A percentile compares a stretch with the other conserved stretches of the same genome.
Conservation (phyloP, 2,888 invertebrate species). For the Cinara cedri region DNA sequence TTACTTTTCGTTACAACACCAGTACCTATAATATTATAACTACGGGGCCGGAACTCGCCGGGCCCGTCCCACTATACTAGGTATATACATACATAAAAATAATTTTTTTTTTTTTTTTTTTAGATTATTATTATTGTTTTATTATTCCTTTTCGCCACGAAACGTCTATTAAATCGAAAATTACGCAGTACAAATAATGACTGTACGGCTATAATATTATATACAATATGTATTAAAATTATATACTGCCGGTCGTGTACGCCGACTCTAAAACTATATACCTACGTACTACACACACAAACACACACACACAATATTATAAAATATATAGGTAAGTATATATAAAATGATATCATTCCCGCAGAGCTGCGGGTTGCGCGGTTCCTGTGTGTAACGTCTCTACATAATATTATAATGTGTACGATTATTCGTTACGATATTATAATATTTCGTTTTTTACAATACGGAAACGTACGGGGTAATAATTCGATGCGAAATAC, state of each 20-base stretch:
- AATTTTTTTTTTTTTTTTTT: conserved; percentile 46
- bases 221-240: conserved; percentile 53
- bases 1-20: no score
- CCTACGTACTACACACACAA: no score
- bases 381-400: no score
- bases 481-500: no score
- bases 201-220: not conserved
- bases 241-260: conserved; percentile 10
- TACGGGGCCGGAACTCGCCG: conserved; percentile 43
- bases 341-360: conserved; percentile 35
- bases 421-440: no score
- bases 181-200: conserved; percentile 56
- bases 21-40: not conserved
- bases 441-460: no score
- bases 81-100: no score
- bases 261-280: not conserved
- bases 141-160: conserved; percentile 52
- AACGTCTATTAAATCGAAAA: conserved; percentile 56
- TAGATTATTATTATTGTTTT: conserved; percentile 43
- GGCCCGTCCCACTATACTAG: conserved; percentile 46
- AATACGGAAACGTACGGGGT: no score
- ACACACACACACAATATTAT: no score
- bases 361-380: not conserved
- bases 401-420: no score
- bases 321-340: no score